Base-by-base conservation (phyloP, 2,113 vertebrate genomes). In the Sardina pilchardus region DNA sequence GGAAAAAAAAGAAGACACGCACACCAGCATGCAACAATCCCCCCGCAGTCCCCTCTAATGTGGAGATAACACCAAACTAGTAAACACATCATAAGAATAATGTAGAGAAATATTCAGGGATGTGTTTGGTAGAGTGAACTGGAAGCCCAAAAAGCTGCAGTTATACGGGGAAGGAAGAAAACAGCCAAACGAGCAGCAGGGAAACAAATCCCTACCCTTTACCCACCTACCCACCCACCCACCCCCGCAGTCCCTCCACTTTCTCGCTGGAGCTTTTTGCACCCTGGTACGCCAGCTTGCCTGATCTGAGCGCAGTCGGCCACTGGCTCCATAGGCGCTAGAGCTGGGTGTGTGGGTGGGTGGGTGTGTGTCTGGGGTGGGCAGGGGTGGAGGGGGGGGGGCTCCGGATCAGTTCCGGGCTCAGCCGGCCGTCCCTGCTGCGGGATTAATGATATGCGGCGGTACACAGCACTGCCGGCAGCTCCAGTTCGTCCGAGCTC, bases 371-470 rank as follows among this genome's bases (percentile, higher is more conserved):
- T 4, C 3, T 17, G 17, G 17, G 53, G 53, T 50, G 47, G 47
- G 47, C 8, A n/a, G n/a, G n/a, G n/a, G n/a, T n/a, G 48, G 48
- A 14, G 48, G 48, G 14, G 48, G 50, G 17, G 26, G 67, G 26
- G 1, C 2, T 17, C 71, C 0, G 71, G 71, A 36, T 78, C 71
- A 36, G 30, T 75, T 36, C 14, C 2, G 71, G 71, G 26, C 71
- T 36, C 30, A 36, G 34, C 71, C 30, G 71, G 10, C 10, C 12
- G 10, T 17, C 71, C 30, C 71, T 84, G 92, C 90, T 91, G 90
- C 93, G 92, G 94, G 93, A 94, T 94, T 94, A 94, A 92, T 93
- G 90, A 93, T 92, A 92, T 91, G 89, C 87, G 44, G 89, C 44
- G 85, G 88, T 87, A 90, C 75, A 90, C 89, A 89, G 90, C 85